A percentile compares a stretch with the other conserved stretches of the same genome.
Evolutionary conservation across 2,888 invertebrate genomes (phyloP).

Genomic region (Harpagoxenus sublaevis): DNA sequence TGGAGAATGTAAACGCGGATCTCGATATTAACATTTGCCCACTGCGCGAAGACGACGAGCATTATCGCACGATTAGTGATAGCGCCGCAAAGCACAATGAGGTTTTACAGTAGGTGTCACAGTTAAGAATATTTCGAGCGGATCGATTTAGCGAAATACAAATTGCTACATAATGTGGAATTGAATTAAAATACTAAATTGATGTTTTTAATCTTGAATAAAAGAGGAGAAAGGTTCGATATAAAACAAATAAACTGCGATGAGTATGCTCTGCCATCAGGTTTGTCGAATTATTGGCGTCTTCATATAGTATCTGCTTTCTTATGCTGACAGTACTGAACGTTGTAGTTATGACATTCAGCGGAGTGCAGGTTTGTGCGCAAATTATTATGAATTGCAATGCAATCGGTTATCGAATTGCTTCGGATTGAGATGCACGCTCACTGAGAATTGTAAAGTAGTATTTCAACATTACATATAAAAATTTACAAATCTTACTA

Average conservation of each 20-base stretch:
- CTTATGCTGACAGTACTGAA: not conserved
- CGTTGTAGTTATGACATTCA: not conserved
- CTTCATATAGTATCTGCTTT: constrained; percentile 9
- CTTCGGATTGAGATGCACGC: not conserved
- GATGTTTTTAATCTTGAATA: not conserved
- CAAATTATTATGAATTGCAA: not conserved
- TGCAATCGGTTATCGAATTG: not conserved
- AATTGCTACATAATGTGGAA: not conserved
- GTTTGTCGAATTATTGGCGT: constrained; percentile 30
- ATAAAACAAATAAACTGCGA: not conserved
- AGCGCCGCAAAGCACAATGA: not conserved
- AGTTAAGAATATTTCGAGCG: not conserved
- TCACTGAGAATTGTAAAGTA: not conserved
- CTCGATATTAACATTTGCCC: not conserved
- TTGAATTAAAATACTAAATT: not conserved
- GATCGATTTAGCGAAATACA: not conserved
- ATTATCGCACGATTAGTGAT: not conserved
- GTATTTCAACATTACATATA: not conserved
- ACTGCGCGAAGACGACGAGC: not conserved
- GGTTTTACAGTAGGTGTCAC: not conserved
- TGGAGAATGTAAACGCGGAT: constrained; percentile 1
- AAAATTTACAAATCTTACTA: not conserved
- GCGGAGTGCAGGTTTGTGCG: constrained; percentile 23
- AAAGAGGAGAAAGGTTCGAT: not conserved
- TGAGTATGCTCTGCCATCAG: not conserved